Evolutionary conservation across 1,140 invertebrate species (phyloP), one percentile per base, ranked within the genome.

Genomic region (Papilio xuthus): DNA sequence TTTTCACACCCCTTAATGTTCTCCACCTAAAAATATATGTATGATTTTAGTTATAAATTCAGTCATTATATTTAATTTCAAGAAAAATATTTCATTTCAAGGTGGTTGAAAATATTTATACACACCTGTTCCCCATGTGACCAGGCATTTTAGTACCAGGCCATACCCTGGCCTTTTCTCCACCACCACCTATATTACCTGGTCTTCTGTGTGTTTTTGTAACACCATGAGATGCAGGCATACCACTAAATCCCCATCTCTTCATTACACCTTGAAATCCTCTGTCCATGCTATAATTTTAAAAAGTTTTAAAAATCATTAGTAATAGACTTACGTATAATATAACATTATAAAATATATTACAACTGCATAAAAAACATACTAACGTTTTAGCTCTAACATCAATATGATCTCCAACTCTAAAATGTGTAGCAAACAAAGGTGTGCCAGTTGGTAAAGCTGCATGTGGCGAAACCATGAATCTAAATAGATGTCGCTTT

Each of bases 261-360:
- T 98, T 99, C 94, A 99, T 97, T 0, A 99, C 99, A 74, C 99
- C 99, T 96, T 99, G 99, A 89, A 99, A 99, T n/a, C 99, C 99
- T 89, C 97, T 95, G 88, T 98, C 97, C 63, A 98, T 96, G 4
- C 97, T 98, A 86, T 50, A 94, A 91, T 72, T 23, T 18, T 50
- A 56, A 56, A 50, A 6, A 50, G 7, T 37, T 6, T 37, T 37
- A 37, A 37, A 37, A 37, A 37, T 7, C 7, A 37, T 44, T 44
- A 10, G 12, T 10, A 44, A 44, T 10, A 44, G 12, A 44, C 42
- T 44, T 44, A 53, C 12, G 9, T 15, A 47, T 15, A 47, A 47
- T 47, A 10, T 60, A 60, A 60, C 4, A 0, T 13, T 60, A 12
- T n/a, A 75, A 37, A 70, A 67, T 69, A 79, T 37, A 26, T 53